Evolutionary conservation across 1,140 invertebrate genomes (phyloP).

Genomic region (Chionoecetes opilio): DNA sequence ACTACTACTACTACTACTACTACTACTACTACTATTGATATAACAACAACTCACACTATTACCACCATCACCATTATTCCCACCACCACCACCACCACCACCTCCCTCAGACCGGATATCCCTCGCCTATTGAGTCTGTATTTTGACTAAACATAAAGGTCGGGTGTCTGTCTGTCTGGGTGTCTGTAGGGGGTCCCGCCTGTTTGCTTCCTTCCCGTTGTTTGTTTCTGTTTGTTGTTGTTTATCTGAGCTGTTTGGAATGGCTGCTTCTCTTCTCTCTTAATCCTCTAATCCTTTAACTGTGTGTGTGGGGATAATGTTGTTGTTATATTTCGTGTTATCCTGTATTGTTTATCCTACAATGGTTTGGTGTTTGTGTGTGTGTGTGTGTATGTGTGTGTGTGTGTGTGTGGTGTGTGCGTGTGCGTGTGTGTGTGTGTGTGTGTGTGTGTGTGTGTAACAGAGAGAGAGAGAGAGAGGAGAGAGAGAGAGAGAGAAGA

Average conservation of each 20-base stretch:
- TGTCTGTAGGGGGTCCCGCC: not conserved
- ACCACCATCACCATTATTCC: not conserved
- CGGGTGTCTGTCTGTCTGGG: slow-evolving; percentile 31
- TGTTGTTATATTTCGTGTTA: not conserved
- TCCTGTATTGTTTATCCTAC: not conserved
- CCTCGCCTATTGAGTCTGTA: slow-evolving; percentile 39
- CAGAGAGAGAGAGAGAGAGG: too few species aligned
- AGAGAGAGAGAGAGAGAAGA: too few species aligned
- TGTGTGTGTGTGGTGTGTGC: not conserved
- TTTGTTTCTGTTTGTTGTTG: not conserved
- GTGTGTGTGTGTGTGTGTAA: too few species aligned
- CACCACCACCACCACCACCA: not conserved
- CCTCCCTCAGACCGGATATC: slow-evolving; percentile 23
- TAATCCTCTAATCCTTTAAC: not conserved
- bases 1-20: too few species aligned
- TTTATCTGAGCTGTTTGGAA: not conserved
- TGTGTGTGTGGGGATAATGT: not conserved
- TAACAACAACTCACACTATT: not conserved
- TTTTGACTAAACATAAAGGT: slow-evolving; percentile 46
- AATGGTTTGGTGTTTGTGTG: not conserved
- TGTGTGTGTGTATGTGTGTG: not conserved
- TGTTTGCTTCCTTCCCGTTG: too few species aligned
- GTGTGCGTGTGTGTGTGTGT: too few species aligned
- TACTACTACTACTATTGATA: not conserved
- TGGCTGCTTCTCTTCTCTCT: not conserved